Evolutionary conservation across 2,113 vertebrate species (phyloP).

Genomic region (Rafetus swinhoei): DNA sequence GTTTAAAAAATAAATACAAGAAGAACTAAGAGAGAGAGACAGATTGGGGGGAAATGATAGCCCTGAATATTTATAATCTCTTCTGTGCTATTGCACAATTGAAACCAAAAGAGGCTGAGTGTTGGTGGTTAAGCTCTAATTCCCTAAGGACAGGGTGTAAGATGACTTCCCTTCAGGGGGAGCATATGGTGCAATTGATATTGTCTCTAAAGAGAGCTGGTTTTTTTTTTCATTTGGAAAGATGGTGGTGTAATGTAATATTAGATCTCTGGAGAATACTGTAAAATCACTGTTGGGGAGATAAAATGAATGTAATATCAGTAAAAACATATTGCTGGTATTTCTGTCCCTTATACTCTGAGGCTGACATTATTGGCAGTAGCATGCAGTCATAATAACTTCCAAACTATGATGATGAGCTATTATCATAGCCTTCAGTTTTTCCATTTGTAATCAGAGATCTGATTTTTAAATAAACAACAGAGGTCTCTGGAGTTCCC

Average conservation of each 20-base stretch:
- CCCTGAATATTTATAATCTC: slow-evolving; percentile 53
- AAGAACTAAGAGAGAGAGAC: neutral
- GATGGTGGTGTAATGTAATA: slow-evolving; percentile 22
- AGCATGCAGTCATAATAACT: slow-evolving; percentile 32
- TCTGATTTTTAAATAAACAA: slow-evolving; percentile 33
- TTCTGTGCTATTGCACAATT: slow-evolving; percentile 8
- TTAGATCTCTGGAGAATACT: slow-evolving; percentile 32
- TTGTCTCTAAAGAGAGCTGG: neutral
- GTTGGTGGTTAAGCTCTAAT: slow-evolving; percentile 35
- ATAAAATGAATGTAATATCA: slow-evolving; percentile 57
- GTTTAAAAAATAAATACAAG: slow-evolving; percentile 35
- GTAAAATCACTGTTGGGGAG: slow-evolving; percentile 1
- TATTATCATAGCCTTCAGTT: neutral
- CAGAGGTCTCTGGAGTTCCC: neutral
- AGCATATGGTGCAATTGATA: slow-evolving; percentile 43
- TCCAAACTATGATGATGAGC: slow-evolving; percentile 39
- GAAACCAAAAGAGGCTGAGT: slow-evolving; percentile 42
- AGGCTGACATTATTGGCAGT: slow-evolving; percentile 8
- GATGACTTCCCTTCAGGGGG: slow-evolving; percentile 11
- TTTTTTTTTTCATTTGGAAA: slow-evolving; percentile 14
- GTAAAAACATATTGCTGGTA: slow-evolving; percentile 64
- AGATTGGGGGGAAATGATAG: neutral
- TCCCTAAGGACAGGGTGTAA: slow-evolving; percentile 18
- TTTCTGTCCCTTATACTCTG: slow-evolving; percentile 8
- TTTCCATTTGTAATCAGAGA: neutral